These are phyloP conservation scores for Cancer borealis DNA, from an alignment of 2,888 invertebrate genomes.

Conservation along the genomic window DNA sequence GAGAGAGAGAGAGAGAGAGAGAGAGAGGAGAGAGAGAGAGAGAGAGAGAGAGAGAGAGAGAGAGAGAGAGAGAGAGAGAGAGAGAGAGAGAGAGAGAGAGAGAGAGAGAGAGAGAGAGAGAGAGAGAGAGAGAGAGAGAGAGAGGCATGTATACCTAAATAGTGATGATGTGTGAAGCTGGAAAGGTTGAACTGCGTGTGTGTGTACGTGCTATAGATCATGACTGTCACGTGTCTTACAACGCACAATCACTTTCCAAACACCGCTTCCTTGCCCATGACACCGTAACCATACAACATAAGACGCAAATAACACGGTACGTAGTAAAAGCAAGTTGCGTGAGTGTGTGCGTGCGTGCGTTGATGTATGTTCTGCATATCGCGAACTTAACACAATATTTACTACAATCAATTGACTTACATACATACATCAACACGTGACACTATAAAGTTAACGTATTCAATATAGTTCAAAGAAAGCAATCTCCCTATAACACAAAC, in stretches of 20 bases:
- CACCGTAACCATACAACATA: neutral
- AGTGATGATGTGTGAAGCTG: neutral
- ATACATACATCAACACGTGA: neutral
- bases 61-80: neutral
- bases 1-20: too few relatives aligned
- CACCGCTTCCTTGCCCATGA: neutral
- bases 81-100: neutral
- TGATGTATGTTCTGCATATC: neutral
- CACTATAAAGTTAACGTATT: neutral
- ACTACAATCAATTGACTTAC: neutral
- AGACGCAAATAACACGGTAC: neutral
- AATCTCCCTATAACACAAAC: neutral
- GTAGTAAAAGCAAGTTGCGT: neutral
- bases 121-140: neutral
- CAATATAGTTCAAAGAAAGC: neutral
- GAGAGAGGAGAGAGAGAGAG: neutral
- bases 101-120: too few relatives aligned
- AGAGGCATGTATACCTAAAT: neutral
- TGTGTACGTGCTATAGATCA: neutral
- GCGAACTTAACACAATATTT: neutral
- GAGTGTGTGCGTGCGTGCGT: neutral
- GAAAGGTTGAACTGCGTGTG: constrained; percentile 23
- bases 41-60: too few relatives aligned
- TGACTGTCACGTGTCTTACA: neutral
- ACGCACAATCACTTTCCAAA: neutral